These are phyloP conservation scores for Sternotherus odoratus DNA, from an alignment of 2,797 vertebrate species.

Conservation along the genomic window DNA sequence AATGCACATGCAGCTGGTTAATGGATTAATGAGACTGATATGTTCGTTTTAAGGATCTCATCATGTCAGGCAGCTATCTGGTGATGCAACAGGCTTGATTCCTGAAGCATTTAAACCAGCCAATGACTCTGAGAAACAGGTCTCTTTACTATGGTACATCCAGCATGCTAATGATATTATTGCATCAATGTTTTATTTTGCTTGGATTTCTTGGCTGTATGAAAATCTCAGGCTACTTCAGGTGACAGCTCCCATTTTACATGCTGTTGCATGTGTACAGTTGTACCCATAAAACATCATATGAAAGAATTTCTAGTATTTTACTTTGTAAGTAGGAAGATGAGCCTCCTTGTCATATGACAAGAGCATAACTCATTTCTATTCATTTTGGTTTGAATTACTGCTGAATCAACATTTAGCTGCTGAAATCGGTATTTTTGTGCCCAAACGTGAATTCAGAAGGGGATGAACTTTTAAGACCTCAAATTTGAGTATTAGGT, in stretches of 20 bases:
- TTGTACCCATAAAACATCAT: slow-evolving; percentile 32
- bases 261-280: neutral
- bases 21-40: neutral
- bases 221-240: slow-evolving; percentile 34
- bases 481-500: neutral
- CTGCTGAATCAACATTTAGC: slow-evolving; percentile 13
- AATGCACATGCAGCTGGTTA: neutral
- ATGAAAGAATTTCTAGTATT: slow-evolving; percentile 51
- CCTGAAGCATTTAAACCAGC: neutral
- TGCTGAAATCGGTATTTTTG: slow-evolving; percentile 18
- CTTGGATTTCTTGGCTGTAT: slow-evolving; percentile 27
- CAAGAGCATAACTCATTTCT: neutral
- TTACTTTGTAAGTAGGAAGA: slow-evolving; percentile 56
- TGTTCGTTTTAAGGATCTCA: neutral
- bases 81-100: neutral
- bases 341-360: slow-evolving; percentile 1
- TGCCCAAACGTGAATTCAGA: slow-evolving; percentile 18
- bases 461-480: neutral
- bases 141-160: slow-evolving; percentile 13
- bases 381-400: slow-evolving; percentile 29
- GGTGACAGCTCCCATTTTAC: slow-evolving; percentile 36
- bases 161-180: neutral
- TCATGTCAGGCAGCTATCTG: neutral
- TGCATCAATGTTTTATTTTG: slow-evolving; percentile 40
- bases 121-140: neutral